Evolutionary conservation across 1,140 invertebrate genomes (phyloP), one percentile per base, ranked within the genome.

Genomic region (Pogonus chalceus): DNA sequence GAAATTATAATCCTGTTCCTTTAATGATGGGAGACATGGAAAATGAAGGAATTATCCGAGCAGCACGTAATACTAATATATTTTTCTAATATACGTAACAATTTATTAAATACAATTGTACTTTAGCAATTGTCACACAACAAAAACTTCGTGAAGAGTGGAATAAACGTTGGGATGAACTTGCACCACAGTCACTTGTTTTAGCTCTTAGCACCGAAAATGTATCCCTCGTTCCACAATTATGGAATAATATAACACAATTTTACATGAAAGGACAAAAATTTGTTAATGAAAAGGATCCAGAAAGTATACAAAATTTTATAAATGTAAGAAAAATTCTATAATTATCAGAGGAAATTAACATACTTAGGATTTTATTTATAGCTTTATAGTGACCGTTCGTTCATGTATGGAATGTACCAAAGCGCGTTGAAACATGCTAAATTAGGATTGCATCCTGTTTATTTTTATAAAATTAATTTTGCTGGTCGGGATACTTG

Each of bases 401-500:
- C 37, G 9, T 43, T 43, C 18, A 43, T 18, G 18, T 43, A 43
- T 18, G 37, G 37, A 9, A 43, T 43, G 9, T 43, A 43, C 18
- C 37, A 43, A 43, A 10, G 7, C 4, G 37, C 37, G 4, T 4
- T 43, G 37, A 18, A 9, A 9, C 37, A 43, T 43, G 37, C 37
- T 12, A 43, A 43, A 7, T 10, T 43, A 43, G 7, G 9, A 43
- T 9, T 10, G 18, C 7, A 4, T 31, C 26, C 26, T 18, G 37
- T 43, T 4, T 43, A 43, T 43, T 43, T 43, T 16, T 51, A 24
- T 35, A 35, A 26, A 51, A 43, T 51, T 14, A 35, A 35, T n/a
- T 20, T 43, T 35, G 48, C 47, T 12, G 57, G 51, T 21, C 57
- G 55, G 35, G 56, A 49, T 20, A 58, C 51, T 49, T 57, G 43